A percentile compares a stretch with the other conserved stretches of the same genome.
phyloP scores from a whole-genome alignment of 2,113 vertebrate species.

The Condylura cristata region DNA sequence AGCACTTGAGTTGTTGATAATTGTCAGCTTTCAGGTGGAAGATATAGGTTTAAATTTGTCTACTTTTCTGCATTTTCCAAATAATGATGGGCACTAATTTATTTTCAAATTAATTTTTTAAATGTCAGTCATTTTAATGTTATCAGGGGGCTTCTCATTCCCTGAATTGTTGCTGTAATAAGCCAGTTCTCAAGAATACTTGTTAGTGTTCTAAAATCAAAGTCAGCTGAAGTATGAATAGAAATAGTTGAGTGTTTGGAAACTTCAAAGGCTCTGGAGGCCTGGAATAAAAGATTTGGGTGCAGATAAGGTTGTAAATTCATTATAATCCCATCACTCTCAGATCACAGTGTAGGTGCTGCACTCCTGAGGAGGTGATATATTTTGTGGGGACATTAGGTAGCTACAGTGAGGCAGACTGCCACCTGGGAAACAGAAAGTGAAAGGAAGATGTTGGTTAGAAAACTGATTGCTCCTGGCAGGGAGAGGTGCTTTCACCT shows the following conservation, averaged over 20 bases:
- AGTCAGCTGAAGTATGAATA: background rate
- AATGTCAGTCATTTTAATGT: background rate
- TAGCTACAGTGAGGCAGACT: background rate
- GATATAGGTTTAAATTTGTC: background rate
- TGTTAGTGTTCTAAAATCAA: background rate
- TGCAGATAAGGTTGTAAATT: background rate
- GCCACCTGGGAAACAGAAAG: background rate
- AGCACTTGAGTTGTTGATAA: conserved; percentile 9
- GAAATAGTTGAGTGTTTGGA: background rate
- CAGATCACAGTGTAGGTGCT: background rate
- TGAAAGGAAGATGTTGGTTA: background rate
- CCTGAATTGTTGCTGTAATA: background rate
- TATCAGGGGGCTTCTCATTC: background rate
- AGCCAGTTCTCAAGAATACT: background rate
- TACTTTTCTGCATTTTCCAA: conserved; percentile 37
- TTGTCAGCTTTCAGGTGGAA: background rate
- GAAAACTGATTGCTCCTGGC: background rate
- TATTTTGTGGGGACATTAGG: background rate
- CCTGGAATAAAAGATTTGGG: background rate
- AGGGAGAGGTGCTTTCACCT: background rate
- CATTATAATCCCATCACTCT: background rate
- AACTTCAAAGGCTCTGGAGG: background rate
- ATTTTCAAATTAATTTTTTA: conserved; percentile 38
- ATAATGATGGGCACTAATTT: conserved; percentile 14
- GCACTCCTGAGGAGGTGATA: background rate